These are phyloP conservation scores for Apostichopus japonicus DNA, from an alignment of 35 echinoderm and acorn worm species.

Conservation along the genomic window DNA sequence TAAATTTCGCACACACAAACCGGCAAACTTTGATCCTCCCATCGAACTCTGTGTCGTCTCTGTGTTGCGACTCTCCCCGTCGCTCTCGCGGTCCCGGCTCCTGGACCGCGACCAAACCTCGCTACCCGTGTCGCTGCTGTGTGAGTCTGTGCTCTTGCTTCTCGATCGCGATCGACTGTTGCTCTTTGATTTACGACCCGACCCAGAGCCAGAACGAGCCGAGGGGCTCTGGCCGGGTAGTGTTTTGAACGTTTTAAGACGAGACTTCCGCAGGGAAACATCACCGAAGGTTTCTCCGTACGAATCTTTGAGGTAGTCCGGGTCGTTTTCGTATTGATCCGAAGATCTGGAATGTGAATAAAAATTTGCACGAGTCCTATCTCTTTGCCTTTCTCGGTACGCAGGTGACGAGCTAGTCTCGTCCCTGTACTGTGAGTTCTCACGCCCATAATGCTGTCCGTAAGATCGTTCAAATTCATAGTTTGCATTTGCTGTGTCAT, in stretches of 20 bases:
- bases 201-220: constrained; percentile 72
- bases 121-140: constrained; percentile 91
- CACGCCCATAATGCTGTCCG: constrained; percentile 84
- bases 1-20: constrained; percentile 95
- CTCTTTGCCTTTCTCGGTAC: constrained; percentile 82
- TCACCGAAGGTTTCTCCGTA: constrained; percentile 59
- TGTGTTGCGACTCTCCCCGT: constrained; percentile 89
- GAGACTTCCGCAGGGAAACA: constrained; percentile 64
- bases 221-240: constrained; percentile 50
- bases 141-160: constrained; percentile 89
- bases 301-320: constrained; percentile 62
- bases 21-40: constrained; percentile 83
- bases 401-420: constrained; percentile 78
- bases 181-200: constrained; percentile 78
- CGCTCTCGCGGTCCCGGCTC: constrained; percentile 83
- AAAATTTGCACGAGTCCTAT: constrained; percentile 83
- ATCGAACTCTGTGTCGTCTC: constrained; percentile 82
- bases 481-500: constrained; percentile 70
- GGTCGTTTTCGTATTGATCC: constrained; percentile 64
- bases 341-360: constrained; percentile 83
- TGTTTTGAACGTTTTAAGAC: constrained; percentile 64
- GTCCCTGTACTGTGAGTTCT: constrained; percentile 73
- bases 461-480: constrained; percentile 90
- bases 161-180: constrained; percentile 75
- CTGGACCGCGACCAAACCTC: constrained; percentile 84